phyloP scores from a whole-genome alignment of 2,888 invertebrate genomes.

The Cremastinae sp. region DNA sequence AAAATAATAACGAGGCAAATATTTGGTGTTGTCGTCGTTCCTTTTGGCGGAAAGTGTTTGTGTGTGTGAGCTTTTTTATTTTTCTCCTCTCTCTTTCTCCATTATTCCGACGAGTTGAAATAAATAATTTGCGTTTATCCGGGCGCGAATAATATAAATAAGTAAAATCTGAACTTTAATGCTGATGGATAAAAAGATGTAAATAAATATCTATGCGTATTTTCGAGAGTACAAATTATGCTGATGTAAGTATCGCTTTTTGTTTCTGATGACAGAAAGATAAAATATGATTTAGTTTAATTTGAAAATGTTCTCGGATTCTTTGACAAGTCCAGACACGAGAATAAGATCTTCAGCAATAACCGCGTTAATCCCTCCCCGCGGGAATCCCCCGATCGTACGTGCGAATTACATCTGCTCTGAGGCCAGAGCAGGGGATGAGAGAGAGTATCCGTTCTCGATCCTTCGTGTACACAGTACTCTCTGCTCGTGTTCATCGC shows the following conservation, averaged over 20 bases:
- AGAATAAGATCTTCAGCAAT: not conserved
- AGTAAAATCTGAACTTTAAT: too few species aligned
- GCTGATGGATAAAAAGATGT: too few species aligned
- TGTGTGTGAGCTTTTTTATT: slow-evolving; percentile 8
- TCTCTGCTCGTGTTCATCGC: slow-evolving; percentile 19
- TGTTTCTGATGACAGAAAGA: too few species aligned
- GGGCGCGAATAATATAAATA: too few species aligned
- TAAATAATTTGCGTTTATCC: too few species aligned
- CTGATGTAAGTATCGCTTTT: too few species aligned
- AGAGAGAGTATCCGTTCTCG: not conserved
- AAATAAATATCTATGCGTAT: too few species aligned
- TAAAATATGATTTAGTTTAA: too few species aligned
- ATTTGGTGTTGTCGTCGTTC: slow-evolving; percentile 69
- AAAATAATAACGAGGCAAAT: slow-evolving; percentile 75
- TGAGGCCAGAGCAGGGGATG: slow-evolving; percentile 22
- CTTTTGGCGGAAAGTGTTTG: slow-evolving; percentile 61
- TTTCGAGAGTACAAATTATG: too few species aligned
- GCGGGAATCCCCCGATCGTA: slow-evolving; percentile 49
- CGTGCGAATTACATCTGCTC: slow-evolving; percentile 48
- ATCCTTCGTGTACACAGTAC: slow-evolving; percentile 27
- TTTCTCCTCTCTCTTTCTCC: slow-evolving; percentile 1
- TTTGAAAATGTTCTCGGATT: too few species aligned
- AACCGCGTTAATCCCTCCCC: slow-evolving; percentile 36
- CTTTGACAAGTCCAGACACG: slow-evolving; percentile 8
- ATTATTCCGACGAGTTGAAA: too few species aligned